Conservation (phyloP, 2,888 invertebrate species). For the Acleris literana region DNA sequence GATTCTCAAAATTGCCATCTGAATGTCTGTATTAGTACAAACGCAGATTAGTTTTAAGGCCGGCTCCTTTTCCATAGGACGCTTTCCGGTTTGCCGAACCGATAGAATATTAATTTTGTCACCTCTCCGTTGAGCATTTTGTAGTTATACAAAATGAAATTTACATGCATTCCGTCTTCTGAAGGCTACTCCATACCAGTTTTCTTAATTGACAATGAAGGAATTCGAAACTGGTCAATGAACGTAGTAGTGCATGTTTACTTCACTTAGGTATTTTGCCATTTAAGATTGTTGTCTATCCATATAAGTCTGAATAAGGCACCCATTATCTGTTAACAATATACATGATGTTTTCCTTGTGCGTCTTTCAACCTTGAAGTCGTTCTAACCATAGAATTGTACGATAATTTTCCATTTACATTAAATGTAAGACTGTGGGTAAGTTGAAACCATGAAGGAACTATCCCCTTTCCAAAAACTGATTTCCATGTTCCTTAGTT, state of each 20-base stretch:
- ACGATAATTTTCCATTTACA: slow-evolving; percentile 16
- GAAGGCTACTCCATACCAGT: slow-evolving; percentile 6
- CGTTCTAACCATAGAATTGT: slow-evolving; percentile 18
- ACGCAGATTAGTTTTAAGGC: slow-evolving; percentile 45
- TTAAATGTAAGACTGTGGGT: slow-evolving; percentile 12
- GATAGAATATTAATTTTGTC: slow-evolving; percentile 60
- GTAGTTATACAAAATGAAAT: background rate
- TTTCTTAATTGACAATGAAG: slow-evolving; percentile 9
- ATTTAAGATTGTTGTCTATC: slow-evolving; percentile 39
- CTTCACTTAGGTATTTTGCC: slow-evolving; percentile 38
- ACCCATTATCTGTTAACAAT: slow-evolving; percentile 23
- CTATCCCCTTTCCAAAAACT: slow-evolving; percentile 32
- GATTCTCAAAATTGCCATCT: slow-evolving; percentile 21
- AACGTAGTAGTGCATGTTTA: slow-evolving; percentile 38
- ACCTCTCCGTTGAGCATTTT: slow-evolving; percentile 38
- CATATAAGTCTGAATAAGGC: slow-evolving; percentile 23
- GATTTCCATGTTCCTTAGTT: slow-evolving; percentile 45
- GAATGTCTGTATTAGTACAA: slow-evolving; percentile 44
- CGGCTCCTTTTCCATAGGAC: slow-evolving; percentile 50
- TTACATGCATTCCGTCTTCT: slow-evolving; percentile 3
- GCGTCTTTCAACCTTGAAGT: slow-evolving; percentile 23
- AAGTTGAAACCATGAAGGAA: slow-evolving; percentile 2
- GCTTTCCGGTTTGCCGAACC: slow-evolving; percentile 60
- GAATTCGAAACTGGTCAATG: slow-evolving; percentile 38
- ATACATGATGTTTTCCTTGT: slow-evolving; percentile 28